These are phyloP conservation scores for Gouania willdenowi DNA, from an alignment of 2,797 vertebrate species.

Conservation along the genomic window DNA sequence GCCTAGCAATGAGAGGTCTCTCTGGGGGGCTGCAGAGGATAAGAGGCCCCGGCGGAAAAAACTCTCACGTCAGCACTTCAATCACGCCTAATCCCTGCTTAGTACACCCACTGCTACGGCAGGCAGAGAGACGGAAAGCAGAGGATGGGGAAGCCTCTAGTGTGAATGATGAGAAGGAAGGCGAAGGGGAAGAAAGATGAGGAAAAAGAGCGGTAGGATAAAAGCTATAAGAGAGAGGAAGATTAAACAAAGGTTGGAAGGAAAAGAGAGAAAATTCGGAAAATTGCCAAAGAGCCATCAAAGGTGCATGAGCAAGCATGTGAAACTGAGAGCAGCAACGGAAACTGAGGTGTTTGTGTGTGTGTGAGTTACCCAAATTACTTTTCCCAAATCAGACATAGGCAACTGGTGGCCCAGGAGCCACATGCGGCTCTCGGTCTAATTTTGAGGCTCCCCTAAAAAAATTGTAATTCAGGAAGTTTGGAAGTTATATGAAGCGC, in stretches of 20 bases:
- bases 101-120: conserved; percentile 70
- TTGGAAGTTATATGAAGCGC: no score
- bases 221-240: conserved; percentile 38
- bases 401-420: no score
- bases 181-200: conserved; percentile 37
- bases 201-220: conserved; percentile 40
- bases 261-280: conserved; percentile 46
- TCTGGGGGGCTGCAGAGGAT: conserved; percentile 65
- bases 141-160: conserved; percentile 2
- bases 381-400: no score
- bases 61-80: conserved; percentile 74
- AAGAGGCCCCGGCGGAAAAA: conserved; percentile 66
- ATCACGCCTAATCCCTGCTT: conserved; percentile 77
- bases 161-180: conserved; percentile 16
- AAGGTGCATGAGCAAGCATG: conserved; percentile 39
- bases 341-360: conserved; percentile 3
- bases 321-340: conserved; percentile 30
- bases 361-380: no score
- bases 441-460: no score
- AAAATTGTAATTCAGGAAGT: no score
- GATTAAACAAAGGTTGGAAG: conserved; percentile 35
- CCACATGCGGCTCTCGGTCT: no score
- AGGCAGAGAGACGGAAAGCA: conserved; percentile 34
- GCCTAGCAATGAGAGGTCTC: conserved; percentile 64
- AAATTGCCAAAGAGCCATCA: conserved; percentile 46